These are phyloP conservation scores for Cryptosula pallasiana DNA, from an alignment of 2,888 invertebrate genomes.

Conservation along the genomic window DNA sequence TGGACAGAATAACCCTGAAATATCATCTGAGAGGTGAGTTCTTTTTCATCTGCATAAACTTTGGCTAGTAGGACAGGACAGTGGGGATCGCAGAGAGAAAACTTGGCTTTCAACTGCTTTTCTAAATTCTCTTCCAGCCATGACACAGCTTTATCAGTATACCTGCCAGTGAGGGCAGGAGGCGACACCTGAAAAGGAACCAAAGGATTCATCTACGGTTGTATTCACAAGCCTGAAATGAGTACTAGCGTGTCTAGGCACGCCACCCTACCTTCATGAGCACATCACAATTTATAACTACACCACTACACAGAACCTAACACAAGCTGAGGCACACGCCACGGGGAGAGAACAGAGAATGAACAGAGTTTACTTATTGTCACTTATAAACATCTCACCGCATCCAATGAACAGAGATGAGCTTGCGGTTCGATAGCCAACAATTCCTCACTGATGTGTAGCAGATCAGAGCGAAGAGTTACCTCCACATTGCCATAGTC, in stretches of 20 bases:
- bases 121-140: neutral
- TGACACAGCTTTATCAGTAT: neutral
- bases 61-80: neutral
- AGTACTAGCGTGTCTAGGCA: no score
- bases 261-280: no score
- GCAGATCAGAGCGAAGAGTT: neutral
- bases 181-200: neutral
- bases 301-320: no score
- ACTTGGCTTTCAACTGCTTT: neutral
- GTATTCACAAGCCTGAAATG: no score
- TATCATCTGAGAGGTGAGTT: neutral
- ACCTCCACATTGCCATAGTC: constrained; percentile 8
- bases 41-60: neutral
- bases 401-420: neutral
- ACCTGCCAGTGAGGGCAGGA: neutral
- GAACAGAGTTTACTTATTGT: no score
- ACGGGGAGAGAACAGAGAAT: no score
- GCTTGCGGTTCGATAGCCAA: neutral
- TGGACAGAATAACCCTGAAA: neutral
- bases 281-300: no score
- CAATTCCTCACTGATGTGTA: neutral
- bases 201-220: no score
- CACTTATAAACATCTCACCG: no score
- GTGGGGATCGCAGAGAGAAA: neutral
- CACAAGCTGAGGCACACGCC: no score